Conservation (phyloP, 2,888 invertebrate genomes). For the Dryobota labecula region DNA sequence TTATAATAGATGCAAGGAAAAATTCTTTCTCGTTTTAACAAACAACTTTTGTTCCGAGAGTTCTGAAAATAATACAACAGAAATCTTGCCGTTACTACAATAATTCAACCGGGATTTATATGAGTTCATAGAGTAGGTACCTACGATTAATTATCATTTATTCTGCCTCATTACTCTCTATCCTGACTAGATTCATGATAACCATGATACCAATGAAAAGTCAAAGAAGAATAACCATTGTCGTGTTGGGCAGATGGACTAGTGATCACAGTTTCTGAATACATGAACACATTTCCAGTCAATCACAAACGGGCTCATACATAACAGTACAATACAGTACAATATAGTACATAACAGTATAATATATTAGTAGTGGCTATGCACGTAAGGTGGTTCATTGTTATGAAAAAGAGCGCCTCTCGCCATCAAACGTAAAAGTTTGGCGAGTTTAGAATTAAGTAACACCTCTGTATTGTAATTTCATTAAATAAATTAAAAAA, state of each 20-base stretch:
- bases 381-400: too few species aligned
- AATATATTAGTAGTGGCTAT: too few species aligned
- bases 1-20: background rate
- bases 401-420: too few species aligned
- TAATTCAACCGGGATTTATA: background rate
- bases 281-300: background rate
- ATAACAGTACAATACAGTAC: too few species aligned
- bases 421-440: too few species aligned
- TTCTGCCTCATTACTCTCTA: background rate
- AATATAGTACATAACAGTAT: too few species aligned
- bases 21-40: slow-evolving; percentile 3
- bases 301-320: too few species aligned
- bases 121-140: background rate
- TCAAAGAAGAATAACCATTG: background rate
- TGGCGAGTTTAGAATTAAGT: too few species aligned
- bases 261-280: background rate
- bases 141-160: background rate
- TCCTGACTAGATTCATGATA: background rate
- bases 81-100: background rate
- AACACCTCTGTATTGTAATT: too few species aligned
- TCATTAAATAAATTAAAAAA: too few species aligned
- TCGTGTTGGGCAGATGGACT: background rate
- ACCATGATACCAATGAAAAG: background rate
- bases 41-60: slow-evolving; percentile 1
- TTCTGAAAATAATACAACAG: background rate